Base-by-base conservation (phyloP, 2,797 vertebrate genomes). In the Tragelaphus eurycerus region DNA sequence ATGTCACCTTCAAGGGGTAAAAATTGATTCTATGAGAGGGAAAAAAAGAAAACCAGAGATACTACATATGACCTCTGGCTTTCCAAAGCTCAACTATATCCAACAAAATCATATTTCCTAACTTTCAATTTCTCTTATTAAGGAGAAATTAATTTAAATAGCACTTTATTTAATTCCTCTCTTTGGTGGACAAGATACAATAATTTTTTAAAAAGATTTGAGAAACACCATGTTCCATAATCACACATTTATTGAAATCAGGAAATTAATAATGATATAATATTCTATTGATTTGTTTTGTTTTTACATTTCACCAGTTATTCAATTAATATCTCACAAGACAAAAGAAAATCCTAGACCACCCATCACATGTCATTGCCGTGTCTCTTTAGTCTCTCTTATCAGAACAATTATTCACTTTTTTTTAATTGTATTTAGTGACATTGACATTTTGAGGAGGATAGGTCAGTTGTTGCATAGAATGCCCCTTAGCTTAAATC, bases 231-330 rank as follows among this genome's bases (percentile, higher is more conserved):
- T 54, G 43, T 34, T 93, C 50, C 46, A 46, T 84, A 92, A 92
- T 94, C 71, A 84, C 19, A 81, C 55, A 87, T 78, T 93, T 31
- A 62, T 2, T 43, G 60, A 95, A 96, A 95, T 76, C 60, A 93
- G 71, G 27, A 97, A 94, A 78, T 90, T 90, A 90, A 31, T 52
- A 81, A 54, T 86, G 17, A 79, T 67, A 43, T 11, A 92, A n/a
- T 82, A 86, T 43, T 89, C 76, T 43, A 57, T 27, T 57, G 38
- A 54, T 19, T 71, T 67, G 76, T 79, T 64, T 84, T 67, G n/a
- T 46, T 74, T 27, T 86, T 38, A 67, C 31, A 43, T 83, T 83
- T 83, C 2, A 38, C 81, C 13, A 85, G 62, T 94, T 85, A 89
- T 88, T 84, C 21, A 11, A 52, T 55, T 87, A 74, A 57, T 54